phyloP scores from a whole-genome alignment of 2,113 vertebrate genomes.

The Entelurus aequoreus region DNA sequence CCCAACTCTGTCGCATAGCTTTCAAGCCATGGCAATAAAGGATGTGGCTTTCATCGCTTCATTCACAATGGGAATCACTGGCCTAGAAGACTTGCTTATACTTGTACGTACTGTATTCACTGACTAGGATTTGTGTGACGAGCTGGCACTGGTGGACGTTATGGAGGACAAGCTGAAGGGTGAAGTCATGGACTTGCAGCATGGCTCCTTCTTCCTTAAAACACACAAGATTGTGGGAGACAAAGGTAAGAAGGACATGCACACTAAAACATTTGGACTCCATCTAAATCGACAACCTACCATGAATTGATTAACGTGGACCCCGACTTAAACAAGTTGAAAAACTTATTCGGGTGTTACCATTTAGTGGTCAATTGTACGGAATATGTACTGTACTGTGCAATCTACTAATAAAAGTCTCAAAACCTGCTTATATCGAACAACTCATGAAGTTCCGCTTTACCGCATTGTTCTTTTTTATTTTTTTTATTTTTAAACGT shows the following conservation, averaged over 20 bases:
- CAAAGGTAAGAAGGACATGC: slow-evolving; percentile 77
- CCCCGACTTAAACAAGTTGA: too few relatives aligned
- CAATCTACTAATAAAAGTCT: too few relatives aligned
- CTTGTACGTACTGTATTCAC: slow-evolving; percentile 3
- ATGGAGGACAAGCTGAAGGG: slow-evolving; percentile 97
- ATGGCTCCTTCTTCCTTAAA: slow-evolving; percentile 93
- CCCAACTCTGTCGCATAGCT: background rate
- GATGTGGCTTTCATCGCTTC: background rate
- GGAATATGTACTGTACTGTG: too few relatives aligned
- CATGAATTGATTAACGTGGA: too few relatives aligned
- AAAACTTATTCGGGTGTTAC: too few relatives aligned
- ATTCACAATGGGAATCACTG: background rate
- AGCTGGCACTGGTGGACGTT: slow-evolving; percentile 94
- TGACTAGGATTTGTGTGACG: slow-evolving; percentile 88
- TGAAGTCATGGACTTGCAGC: slow-evolving; percentile 94
- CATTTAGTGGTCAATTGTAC: too few relatives aligned
- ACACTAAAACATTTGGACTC: background rate
- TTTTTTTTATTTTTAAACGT: too few relatives aligned
- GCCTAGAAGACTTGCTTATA: background rate
- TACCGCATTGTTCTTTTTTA: too few relatives aligned
- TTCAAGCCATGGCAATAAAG: background rate
- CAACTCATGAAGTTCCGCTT: too few relatives aligned
- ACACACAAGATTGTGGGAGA: slow-evolving; percentile 93
- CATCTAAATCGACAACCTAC: too few relatives aligned
- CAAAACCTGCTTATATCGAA: too few relatives aligned